Conservation (phyloP, 2,113 vertebrate genomes). For the Blennius ocellaris region DNA sequence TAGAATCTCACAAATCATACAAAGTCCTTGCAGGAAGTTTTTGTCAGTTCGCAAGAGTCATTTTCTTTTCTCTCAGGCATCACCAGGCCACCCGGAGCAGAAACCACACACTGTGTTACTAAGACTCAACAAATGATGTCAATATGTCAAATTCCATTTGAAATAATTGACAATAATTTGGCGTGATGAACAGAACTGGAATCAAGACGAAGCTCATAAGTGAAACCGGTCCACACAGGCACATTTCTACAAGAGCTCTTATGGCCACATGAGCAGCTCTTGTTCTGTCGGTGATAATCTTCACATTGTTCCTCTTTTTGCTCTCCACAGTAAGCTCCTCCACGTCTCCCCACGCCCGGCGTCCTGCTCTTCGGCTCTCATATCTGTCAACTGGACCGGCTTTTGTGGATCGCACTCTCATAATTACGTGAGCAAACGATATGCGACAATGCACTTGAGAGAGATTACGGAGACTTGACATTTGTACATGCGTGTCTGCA, state of each 20-base stretch:
- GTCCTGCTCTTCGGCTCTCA: slow-evolving; percentile 40
- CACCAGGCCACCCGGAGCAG: no score
- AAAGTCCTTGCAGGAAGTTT: no score
- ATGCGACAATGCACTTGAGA: slow-evolving; percentile 72
- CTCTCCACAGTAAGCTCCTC: slow-evolving; percentile 52
- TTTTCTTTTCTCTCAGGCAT: no score
- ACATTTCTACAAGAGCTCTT: neutral
- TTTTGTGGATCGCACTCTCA: slow-evolving; percentile 61
- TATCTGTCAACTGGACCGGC: slow-evolving; percentile 51
- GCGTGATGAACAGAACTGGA: no score
- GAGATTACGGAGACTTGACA: slow-evolving; percentile 67
- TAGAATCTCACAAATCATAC: no score
- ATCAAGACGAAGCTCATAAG: no score
- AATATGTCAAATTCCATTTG: no score
- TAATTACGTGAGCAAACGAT: slow-evolving; percentile 70
- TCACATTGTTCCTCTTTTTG: slow-evolving; percentile 30
- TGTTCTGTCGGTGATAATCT: slow-evolving; percentile 61
- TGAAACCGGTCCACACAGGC: neutral
- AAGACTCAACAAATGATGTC: no score
- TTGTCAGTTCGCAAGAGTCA: no score
- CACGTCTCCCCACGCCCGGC: slow-evolving; percentile 23
- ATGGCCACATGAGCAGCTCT: slow-evolving; percentile 31
- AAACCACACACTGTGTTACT: no score
- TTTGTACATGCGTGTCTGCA: slow-evolving; percentile 6
- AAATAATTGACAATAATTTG: no score